Evolutionary conservation across 2,113 vertebrate genomes (phyloP).

Genomic region (Sinocyclocheilus grahami): DNA sequence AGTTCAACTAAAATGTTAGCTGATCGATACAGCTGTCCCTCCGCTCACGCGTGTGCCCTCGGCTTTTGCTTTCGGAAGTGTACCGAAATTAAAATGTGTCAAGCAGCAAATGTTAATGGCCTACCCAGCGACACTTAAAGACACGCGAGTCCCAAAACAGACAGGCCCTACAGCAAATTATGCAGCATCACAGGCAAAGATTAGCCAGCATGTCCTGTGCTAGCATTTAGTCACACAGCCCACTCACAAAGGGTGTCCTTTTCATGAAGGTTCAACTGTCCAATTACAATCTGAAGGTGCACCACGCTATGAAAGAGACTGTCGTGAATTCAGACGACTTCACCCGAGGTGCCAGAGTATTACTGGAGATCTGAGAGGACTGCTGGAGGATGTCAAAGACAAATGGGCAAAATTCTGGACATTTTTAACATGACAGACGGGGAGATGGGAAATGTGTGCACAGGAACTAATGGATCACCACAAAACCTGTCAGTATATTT

Average conservation of each 20-base stretch:
- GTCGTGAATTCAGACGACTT: slow-evolving; percentile 64
- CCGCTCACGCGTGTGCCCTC: slow-evolving; percentile 77
- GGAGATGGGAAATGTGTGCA: background rate
- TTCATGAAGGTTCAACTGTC: slow-evolving; percentile 69
- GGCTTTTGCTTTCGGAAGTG: slow-evolving; percentile 63
- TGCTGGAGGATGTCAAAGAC: slow-evolving; percentile 50
- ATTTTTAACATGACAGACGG: background rate
- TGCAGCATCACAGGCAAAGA: slow-evolving; percentile 86
- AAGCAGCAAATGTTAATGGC: slow-evolving; percentile 92
- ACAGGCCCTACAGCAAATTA: slow-evolving; percentile 88
- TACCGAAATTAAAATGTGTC: slow-evolving; percentile 93
- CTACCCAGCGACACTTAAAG: slow-evolving; percentile 77
- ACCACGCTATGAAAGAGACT: background rate
- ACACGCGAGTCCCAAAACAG: slow-evolving; percentile 65
- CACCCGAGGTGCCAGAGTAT: background rate
- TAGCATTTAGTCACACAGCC: slow-evolving; percentile 69
- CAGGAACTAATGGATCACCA: background rate
- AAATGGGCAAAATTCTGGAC: slow-evolving; percentile 34
- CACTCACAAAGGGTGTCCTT: slow-evolving; percentile 66
- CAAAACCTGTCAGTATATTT: background rate
- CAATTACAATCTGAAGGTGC: slow-evolving; percentile 68
- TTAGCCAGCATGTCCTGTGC: slow-evolving; percentile 83
- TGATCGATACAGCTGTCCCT: slow-evolving; percentile 93
- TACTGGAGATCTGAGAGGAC: slow-evolving; percentile 67
- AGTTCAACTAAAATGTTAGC: slow-evolving; percentile 87